phyloP scores from a whole-genome alignment of 1,140 invertebrate genomes.

The Leptinotarsa defecta region DNA sequence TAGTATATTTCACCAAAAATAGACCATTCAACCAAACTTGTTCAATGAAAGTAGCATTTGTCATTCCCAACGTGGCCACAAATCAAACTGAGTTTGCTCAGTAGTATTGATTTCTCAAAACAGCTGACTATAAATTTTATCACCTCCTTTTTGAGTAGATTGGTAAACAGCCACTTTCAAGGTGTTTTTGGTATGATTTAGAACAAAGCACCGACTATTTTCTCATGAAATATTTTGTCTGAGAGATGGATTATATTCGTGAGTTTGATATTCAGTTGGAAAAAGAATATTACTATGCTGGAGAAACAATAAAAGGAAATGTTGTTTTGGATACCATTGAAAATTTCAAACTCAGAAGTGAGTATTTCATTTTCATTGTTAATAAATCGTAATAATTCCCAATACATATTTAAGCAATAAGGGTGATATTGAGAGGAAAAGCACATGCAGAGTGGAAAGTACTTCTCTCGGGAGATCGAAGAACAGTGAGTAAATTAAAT shows the following conservation, averaged over 20 bases:
- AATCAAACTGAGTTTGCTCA: conserved; percentile 31
- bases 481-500: conserved; percentile 59
- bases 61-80: neutral
- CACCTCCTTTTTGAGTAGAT: neutral
- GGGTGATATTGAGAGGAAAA: conserved; percentile 75
- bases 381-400: neutral
- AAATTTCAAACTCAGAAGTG: conserved; percentile 79
- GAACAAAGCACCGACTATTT: neutral
- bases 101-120: conserved; percentile 31
- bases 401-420: conserved; percentile 66
- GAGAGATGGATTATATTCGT: conserved; percentile 76
- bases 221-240: neutral
- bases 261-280: conserved; percentile 80
- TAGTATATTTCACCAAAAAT: no score
- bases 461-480: conserved; percentile 73
- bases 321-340: conserved; percentile 76
- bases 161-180: neutral
- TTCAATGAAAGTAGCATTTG: neutral
- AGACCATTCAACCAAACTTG: no score
- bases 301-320: conserved; percentile 70
- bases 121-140: conserved; percentile 16
- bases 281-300: conserved; percentile 78
- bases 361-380: conserved; percentile 42
- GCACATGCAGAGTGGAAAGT: conserved; percentile 86
- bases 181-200: neutral